Percentiles rank a stretch among this genome's conserved stretches.
These are phyloP conservation scores for Blastobasis adustella DNA, from an alignment of 2,888 invertebrate species.

Conservation along the genomic window DNA sequence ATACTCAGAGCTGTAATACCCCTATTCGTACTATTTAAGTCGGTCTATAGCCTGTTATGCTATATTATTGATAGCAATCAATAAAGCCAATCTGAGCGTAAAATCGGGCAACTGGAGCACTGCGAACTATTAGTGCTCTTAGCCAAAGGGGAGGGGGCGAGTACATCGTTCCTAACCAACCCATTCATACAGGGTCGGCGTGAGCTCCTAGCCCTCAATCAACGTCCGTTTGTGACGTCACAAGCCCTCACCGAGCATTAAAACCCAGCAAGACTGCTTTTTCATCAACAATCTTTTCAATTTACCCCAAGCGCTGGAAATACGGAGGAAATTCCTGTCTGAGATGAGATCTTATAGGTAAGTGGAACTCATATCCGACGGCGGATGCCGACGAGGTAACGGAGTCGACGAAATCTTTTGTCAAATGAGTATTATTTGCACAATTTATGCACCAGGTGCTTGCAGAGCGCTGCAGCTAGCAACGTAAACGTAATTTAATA, in stretches of 20 bases:
- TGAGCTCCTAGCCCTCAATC: background rate
- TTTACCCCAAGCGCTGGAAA: constrained; percentile 1
- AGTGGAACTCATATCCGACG: constrained; percentile 6
- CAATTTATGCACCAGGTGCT: too few species aligned
- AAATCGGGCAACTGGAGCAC: background rate
- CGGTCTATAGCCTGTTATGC: background rate
- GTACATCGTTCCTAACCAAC: background rate
- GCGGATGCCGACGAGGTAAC: too few species aligned
- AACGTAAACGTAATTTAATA: too few species aligned
- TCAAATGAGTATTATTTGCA: too few species aligned
- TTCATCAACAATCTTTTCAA: constrained; percentile 7
- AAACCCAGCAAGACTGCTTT: background rate
- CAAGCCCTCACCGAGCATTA: background rate
- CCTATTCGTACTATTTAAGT: background rate
- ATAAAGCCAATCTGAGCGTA: background rate
- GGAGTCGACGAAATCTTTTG: too few species aligned
- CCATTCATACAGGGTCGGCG: background rate
- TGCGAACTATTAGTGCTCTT: background rate
- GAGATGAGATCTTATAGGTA: constrained; percentile 9
- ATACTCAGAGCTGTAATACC: too few species aligned
- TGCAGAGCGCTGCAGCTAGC: too few species aligned
- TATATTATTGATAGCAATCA: background rate
- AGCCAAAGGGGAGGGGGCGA: background rate
- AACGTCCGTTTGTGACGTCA: background rate
- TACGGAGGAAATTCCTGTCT: constrained; percentile 7